A percentile compares a stretch with the other conserved stretches of the same genome.
phyloP scores from a whole-genome alignment of 2,888 invertebrate species.

The Gryllus longicercus region DNA sequence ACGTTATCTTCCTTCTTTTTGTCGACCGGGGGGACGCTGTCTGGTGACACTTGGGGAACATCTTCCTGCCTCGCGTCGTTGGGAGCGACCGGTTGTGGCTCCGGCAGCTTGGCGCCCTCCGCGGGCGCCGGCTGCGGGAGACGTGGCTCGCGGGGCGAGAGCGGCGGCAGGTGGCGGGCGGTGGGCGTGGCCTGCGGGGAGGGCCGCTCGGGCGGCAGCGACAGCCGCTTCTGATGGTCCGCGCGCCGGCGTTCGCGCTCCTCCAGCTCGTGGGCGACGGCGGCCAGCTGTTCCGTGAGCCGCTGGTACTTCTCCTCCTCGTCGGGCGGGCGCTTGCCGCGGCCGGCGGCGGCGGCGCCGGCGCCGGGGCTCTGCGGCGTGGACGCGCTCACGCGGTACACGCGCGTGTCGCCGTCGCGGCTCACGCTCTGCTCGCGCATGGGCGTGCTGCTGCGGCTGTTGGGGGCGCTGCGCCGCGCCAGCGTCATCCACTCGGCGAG shows the following conservation, averaged over 20 bases:
- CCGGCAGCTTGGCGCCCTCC: too few species aligned
- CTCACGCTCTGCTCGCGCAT: constrained; percentile 19
- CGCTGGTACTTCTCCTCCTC: constrained; percentile 30
- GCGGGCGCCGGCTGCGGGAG: too few species aligned
- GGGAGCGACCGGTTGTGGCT: too few species aligned
- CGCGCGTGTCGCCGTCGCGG: too few species aligned
- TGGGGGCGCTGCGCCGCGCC: constrained; percentile 42
- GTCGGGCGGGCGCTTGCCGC: not conserved
- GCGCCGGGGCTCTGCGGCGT: not conserved
- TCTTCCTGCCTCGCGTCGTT: too few species aligned
- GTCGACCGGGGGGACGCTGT: too few species aligned
- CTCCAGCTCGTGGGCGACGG: constrained; percentile 49
- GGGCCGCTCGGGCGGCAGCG: constrained; percentile 19
- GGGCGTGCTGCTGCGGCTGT: constrained; percentile 18
- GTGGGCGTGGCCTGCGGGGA: not conserved
- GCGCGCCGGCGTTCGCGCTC: not conserved
- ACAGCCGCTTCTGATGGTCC: constrained; percentile 22
- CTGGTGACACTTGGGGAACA: too few species aligned
- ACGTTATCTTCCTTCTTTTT: too few species aligned
- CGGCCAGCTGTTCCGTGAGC: constrained; percentile 47
- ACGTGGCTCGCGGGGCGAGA: too few species aligned
- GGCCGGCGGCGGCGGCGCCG: not conserved
- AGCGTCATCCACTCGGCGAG: constrained; percentile 54
- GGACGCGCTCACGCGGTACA: not conserved
- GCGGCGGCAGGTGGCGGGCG: too few species aligned